phyloP scores from a whole-genome alignment of 2,888 invertebrate species.

The Athrips mouffetella region DNA sequence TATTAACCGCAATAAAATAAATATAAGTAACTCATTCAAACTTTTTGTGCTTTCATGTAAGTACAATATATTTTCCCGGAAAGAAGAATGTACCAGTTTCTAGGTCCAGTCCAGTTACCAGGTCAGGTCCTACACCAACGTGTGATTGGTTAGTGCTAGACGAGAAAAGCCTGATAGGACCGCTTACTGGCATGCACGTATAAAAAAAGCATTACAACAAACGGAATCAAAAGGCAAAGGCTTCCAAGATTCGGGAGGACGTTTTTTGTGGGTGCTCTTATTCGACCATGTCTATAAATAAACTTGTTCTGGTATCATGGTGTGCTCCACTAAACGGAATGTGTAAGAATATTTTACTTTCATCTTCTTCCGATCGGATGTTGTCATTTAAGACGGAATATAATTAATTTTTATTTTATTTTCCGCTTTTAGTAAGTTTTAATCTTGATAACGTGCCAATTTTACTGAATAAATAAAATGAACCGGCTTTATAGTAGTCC shows the following conservation, averaged over 20 bases:
- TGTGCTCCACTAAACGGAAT: constrained; percentile 28
- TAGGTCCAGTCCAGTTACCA: background rate
- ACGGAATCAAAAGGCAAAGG: constrained; percentile 53
- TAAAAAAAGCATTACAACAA: constrained; percentile 49
- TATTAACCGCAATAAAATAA: too few species aligned
- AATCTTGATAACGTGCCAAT: background rate
- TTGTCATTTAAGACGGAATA: too few species aligned
- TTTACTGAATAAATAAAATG: background rate
- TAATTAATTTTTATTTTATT: constrained; percentile 44
- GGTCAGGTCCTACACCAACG: constrained; percentile 58
- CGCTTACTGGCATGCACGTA: constrained; percentile 34
- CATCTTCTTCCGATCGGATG: constrained; percentile 33
- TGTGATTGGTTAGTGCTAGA: constrained; percentile 38
- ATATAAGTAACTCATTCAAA: too few species aligned
- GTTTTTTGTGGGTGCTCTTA: constrained; percentile 60
- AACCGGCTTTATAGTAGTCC: constrained; percentile 5
- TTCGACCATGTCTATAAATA: constrained; percentile 55
- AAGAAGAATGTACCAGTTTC: too few species aligned
- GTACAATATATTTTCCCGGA: too few species aligned
- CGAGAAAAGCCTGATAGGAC: constrained; percentile 37
- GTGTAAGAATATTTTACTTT: constrained; percentile 34
- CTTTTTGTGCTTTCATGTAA: too few species aligned
- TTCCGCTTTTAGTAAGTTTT: constrained; percentile 28
- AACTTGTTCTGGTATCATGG: constrained; percentile 50
- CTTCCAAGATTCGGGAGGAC: constrained; percentile 59